These are phyloP conservation scores for Xylocampa areola DNA, from an alignment of 2,888 invertebrate genomes.

Conservation along the genomic window DNA sequence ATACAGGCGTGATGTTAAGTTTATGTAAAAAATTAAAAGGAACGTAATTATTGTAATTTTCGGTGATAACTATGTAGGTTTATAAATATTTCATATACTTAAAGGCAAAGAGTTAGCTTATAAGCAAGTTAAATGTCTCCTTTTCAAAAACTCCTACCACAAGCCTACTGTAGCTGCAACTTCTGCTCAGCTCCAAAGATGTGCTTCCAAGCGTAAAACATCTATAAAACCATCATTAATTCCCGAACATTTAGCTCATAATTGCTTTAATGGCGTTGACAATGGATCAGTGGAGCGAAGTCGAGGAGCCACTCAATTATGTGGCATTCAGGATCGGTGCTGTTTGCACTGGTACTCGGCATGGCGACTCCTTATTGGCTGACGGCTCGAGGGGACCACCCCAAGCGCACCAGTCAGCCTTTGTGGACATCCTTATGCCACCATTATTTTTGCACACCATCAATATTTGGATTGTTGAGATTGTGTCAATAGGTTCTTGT, in stretches of 20 bases:
- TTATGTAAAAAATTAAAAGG: too few relatives aligned
- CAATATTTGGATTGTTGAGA: slow-evolving; percentile 66
- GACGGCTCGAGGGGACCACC: slow-evolving; percentile 66
- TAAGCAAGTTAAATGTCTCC: not conserved
- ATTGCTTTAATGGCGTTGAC: slow-evolving; percentile 82
- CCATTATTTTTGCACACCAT: slow-evolving; percentile 53
- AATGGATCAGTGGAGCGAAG: slow-evolving; percentile 74
- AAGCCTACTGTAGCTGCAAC: slow-evolving; percentile 14
- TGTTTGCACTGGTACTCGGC: slow-evolving; percentile 80
- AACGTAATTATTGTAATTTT: too few relatives aligned
- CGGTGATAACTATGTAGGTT: too few relatives aligned
- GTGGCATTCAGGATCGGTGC: slow-evolving; percentile 80
- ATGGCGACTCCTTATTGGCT: slow-evolving; percentile 82
- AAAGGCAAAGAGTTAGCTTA: not conserved
- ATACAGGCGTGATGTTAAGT: too few relatives aligned
- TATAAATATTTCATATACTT: too few relatives aligned
- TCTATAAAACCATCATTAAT: slow-evolving; percentile 82
- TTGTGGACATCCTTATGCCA: slow-evolving; percentile 64
- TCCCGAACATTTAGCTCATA: slow-evolving; percentile 81
- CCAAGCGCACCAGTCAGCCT: slow-evolving; percentile 59
- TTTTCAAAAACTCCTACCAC: slow-evolving; percentile 3
- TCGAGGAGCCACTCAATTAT: slow-evolving; percentile 82
- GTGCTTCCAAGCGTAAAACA: slow-evolving; percentile 75
- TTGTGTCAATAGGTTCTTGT: slow-evolving; percentile 49
- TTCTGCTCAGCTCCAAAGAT: slow-evolving; percentile 28